These are phyloP conservation scores for Theocolax elegans DNA, from an alignment of 1,140 invertebrate species.

Conservation along the genomic window DNA sequence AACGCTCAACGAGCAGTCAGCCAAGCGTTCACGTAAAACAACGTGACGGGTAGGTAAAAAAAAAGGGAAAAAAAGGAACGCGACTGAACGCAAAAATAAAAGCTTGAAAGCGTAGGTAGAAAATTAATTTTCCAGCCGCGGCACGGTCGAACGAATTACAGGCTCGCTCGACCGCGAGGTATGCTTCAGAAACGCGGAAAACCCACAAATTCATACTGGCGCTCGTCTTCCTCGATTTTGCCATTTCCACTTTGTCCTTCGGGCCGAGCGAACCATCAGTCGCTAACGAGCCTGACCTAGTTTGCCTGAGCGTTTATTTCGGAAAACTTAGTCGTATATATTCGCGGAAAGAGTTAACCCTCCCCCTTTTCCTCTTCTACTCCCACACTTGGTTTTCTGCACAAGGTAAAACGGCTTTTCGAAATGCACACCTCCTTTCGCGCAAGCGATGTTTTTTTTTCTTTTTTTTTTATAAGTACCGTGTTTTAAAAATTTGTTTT, in stretches of 20 bases:
- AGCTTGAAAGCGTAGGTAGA: slow-evolving; percentile 15
- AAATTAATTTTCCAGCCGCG: slow-evolving; percentile 41
- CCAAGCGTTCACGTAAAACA: slow-evolving; percentile 20
- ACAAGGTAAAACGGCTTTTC: slow-evolving; percentile 7
- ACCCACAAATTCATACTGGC: slow-evolving; percentile 33
- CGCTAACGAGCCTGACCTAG: slow-evolving; percentile 60
- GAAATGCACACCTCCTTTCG: not conserved
- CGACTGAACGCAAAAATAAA: too few species aligned
- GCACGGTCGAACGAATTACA: slow-evolving; percentile 47
- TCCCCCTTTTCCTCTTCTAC: not conserved
- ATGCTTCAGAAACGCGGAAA: slow-evolving; percentile 45
- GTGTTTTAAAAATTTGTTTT: too few species aligned
- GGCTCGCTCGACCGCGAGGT: slow-evolving; percentile 42
- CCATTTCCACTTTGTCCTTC: slow-evolving; percentile 14
- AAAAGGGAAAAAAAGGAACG: too few species aligned
- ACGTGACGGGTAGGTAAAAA: too few species aligned
- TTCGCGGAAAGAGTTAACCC: not conserved
- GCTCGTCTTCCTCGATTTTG: slow-evolving; percentile 16
- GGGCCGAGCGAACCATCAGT: slow-evolving; percentile 45
- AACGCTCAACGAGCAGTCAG: slow-evolving; percentile 14
- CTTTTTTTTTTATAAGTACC: too few species aligned
- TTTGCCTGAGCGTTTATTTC: slow-evolving; percentile 45
- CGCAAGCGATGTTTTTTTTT: too few species aligned
- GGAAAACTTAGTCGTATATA: slow-evolving; percentile 26
- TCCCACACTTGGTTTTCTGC: too few species aligned